Evolutionary conservation across 2,797 vertebrate genomes (phyloP).

Genomic region (Balearica regulorum): DNA sequence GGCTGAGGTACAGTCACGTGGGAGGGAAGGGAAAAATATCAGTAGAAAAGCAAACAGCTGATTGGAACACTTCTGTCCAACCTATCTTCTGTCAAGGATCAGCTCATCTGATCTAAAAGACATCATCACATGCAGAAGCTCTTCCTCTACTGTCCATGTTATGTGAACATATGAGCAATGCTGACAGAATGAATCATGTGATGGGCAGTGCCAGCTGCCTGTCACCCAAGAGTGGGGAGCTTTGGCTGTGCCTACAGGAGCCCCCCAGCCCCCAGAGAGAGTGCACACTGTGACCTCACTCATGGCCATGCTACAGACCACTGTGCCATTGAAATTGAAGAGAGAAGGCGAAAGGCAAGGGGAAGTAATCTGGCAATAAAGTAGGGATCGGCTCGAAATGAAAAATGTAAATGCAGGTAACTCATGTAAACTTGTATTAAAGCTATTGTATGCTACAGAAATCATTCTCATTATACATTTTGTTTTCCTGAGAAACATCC

Average conservation of each 20-base stretch:
- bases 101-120: not conserved
- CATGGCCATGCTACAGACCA: not conserved
- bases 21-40: not conserved
- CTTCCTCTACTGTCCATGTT: accelerated
- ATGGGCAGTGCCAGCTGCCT: not conserved
- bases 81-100: not conserved
- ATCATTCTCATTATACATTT: not conserved
- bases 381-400: not conserved
- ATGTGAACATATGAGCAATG: accelerated
- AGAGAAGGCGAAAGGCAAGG: not conserved
- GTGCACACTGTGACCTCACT: accelerated
- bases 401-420: not conserved
- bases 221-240: not conserved
- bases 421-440: not conserved
- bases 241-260: not conserved
- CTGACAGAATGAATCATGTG: not conserved
- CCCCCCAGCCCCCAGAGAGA: not conserved
- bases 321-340: not conserved
- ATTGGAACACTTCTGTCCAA: not conserved
- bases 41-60: not conserved
- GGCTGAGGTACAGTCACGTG: not conserved
- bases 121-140: not conserved
- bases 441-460: not conserved
- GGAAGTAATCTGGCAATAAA: not conserved
- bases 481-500: not conserved